Conservation (phyloP, 1,140 invertebrate species). For the Venturia canescens region DNA sequence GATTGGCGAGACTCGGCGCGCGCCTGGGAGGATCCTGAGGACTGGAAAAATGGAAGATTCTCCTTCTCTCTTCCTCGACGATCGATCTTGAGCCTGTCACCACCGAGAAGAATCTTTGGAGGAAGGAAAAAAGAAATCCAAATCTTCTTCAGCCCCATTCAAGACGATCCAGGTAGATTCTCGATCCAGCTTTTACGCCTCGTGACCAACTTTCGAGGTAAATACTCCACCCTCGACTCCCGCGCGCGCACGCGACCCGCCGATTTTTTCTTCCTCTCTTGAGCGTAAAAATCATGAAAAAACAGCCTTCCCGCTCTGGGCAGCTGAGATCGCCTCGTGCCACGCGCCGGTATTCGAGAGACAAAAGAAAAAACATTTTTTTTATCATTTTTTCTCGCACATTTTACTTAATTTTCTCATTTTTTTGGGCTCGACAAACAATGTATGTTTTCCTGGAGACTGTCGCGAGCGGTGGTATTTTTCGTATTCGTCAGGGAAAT, state of each 20-base stretch:
- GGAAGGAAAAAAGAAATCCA: constrained; percentile 13
- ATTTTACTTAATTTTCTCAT: not conserved
- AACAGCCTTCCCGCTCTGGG: constrained; percentile 7
- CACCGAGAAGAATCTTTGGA: constrained; percentile 37
- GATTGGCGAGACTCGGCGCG: not conserved
- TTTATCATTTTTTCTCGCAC: not conserved
- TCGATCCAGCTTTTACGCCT: constrained; percentile 24
- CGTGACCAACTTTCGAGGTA: not conserved
- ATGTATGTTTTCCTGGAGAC: too few species aligned
- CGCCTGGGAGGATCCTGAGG: constrained; percentile 17
- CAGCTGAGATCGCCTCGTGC: constrained; percentile 13
- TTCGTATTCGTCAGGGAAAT: too few species aligned
- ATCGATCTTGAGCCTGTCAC: constrained; percentile 51
- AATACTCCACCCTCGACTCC: constrained; percentile 35
- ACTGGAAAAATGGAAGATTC: not conserved
- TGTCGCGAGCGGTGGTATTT: too few species aligned
- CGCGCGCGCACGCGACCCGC: constrained; percentile 43
- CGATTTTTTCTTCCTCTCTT: constrained; percentile 29
- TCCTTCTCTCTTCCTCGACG: constrained; percentile 20
- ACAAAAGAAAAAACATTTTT: constrained; percentile 14
- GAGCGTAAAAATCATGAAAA: constrained; percentile 26
- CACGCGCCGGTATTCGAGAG: not conserved
- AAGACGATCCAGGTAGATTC: constrained; percentile 39
- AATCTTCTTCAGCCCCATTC: constrained; percentile 14
- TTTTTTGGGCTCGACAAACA: constrained; percentile 4